Evolutionary conservation across 1,140 invertebrate species (phyloP).

Genomic region (Halesus radiatus): DNA sequence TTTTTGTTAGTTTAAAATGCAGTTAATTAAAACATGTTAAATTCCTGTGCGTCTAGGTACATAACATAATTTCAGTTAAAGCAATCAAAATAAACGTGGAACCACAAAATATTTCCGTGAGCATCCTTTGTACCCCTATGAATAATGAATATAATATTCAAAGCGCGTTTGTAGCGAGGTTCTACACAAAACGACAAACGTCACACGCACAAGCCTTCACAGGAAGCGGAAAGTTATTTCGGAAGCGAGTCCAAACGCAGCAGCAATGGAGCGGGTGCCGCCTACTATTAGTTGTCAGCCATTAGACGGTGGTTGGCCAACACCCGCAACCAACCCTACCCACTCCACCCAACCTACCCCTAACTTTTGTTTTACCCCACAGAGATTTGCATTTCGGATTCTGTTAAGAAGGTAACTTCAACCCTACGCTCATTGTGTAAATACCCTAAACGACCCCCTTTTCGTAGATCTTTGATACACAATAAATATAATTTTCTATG

Average conservation of each 20-base stretch:
- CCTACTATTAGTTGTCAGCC: not conserved
- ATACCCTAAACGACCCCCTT: no score
- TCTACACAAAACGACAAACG: not conserved
- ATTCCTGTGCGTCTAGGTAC: no score
- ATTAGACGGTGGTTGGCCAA: conserved; percentile 31
- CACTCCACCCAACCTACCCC: not conserved
- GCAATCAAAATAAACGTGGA: no score
- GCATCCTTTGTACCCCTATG: not conserved
- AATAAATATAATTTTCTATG: no score
- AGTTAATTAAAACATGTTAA: no score
- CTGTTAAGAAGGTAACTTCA: no score
- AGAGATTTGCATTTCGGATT: conserved; percentile 13
- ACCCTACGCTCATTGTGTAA: no score
- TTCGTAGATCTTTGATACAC: no score
- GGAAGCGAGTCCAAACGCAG: conserved; percentile 18
- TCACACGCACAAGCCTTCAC: not conserved
- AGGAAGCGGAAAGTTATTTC: conserved; percentile 17
- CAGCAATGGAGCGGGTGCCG: no score
- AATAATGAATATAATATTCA: conserved; percentile 17
- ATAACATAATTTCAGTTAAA: no score
- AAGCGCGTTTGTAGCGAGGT: conserved; percentile 2
- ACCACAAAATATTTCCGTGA: not conserved
- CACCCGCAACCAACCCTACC: not conserved
- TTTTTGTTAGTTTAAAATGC: no score
- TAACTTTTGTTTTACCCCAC: not conserved